These are phyloP conservation scores for Gryllus bimaculatus DNA, from an alignment of 1,140 invertebrate species.

Conservation along the genomic window DNA sequence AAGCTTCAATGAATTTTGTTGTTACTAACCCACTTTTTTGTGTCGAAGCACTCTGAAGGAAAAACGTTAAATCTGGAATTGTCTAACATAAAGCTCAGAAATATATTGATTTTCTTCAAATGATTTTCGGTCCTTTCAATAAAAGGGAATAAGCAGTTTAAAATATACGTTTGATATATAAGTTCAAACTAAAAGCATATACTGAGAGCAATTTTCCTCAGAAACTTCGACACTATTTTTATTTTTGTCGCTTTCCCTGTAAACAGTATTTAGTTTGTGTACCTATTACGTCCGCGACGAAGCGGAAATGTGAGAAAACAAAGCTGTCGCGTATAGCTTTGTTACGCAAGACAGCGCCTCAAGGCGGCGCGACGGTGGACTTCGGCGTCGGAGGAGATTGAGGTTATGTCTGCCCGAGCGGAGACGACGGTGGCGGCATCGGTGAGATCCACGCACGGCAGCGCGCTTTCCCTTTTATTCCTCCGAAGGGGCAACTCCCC, in stretches of 20 bases:
- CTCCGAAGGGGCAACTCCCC: not conserved
- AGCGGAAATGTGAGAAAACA: not conserved
- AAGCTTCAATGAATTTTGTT: no score
- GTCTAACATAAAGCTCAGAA: no score
- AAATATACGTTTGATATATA: no score
- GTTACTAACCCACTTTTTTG: no score
- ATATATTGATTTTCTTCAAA: no score
- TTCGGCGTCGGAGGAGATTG: not conserved
- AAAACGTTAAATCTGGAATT: no score
- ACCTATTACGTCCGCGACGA: not conserved
- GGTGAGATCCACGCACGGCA: not conserved
- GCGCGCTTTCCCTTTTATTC: not conserved
- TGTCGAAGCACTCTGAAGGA: no score
- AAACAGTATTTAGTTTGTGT: not conserved
- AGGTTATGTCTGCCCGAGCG: not conserved
- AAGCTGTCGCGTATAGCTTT: not conserved
- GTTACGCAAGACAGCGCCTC: not conserved
- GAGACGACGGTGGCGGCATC: not conserved
- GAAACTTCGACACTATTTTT: not conserved
- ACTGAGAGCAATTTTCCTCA: not conserved
- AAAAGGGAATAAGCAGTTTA: no score
- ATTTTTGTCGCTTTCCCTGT: not conserved
- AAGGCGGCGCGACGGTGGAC: not conserved
- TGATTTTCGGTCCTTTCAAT: no score
- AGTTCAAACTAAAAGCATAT: no score